Evolutionary conservation across 2,888 invertebrate species (phyloP).

Genomic region (Amblyjoppa fuscipennis): DNA sequence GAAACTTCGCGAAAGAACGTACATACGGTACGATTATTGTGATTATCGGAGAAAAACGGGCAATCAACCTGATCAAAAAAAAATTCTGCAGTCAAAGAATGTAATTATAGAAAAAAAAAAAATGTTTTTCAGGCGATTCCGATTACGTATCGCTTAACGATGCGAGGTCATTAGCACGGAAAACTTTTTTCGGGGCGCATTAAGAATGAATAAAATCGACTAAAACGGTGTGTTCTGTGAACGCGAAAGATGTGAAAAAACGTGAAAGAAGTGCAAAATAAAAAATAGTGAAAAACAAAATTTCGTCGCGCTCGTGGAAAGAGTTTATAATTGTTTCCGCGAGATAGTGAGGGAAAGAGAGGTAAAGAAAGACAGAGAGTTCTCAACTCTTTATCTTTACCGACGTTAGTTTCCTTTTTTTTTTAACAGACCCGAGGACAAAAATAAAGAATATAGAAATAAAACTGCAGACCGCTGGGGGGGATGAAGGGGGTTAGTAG

Average conservation of each 20-base stretch:
- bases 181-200: background rate
- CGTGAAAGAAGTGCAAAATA: background rate
- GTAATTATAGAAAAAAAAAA: background rate
- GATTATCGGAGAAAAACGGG: background rate
- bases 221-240: background rate
- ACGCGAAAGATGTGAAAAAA: background rate
- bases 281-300: background rate
- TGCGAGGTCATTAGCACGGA: background rate
- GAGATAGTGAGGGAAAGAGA: background rate
- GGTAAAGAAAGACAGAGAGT: background rate
- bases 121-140: background rate
- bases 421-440: slow-evolving; percentile 10
- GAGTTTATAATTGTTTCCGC: slow-evolving; percentile 3
- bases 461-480: background rate
- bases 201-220: background rate
- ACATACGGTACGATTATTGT: background rate
- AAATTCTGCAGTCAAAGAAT: background rate
- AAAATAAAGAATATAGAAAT: background rate
- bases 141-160: background rate
- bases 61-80: background rate
- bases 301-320: background rate
- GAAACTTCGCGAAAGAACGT: background rate
- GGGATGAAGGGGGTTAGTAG: background rate
- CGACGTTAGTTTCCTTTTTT: slow-evolving; percentile 3
- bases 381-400: slow-evolving; percentile 21